Percentiles rank a stretch among this genome's conserved stretches.
These are phyloP conservation scores for Riparia riparia DNA, from an alignment of 2,113 vertebrate genomes.

Conservation along the genomic window DNA sequence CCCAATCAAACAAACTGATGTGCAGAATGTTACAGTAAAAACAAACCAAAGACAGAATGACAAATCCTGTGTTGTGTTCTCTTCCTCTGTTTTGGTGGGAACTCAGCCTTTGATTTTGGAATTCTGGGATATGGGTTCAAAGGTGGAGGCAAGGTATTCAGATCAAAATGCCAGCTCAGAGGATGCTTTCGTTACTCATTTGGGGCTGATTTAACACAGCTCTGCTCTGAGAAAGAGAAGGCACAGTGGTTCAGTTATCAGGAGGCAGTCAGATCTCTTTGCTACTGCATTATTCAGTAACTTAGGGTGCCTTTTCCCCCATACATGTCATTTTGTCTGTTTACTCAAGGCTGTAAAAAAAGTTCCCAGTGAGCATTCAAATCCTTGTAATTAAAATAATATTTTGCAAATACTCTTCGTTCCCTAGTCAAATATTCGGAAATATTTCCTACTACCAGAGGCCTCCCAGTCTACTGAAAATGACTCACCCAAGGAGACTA, in stretches of 20 bases:
- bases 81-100: background rate
- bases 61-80: background rate
- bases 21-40: background rate
- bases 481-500: background rate
- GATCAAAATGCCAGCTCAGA: background rate
- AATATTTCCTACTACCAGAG: background rate
- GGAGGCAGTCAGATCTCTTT: background rate
- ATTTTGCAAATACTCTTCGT: background rate
- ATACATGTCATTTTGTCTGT: background rate
- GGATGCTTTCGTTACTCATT: background rate
- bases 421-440: background rate
- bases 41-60: background rate
- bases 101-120: background rate
- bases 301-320: background rate
- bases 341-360: background rate
- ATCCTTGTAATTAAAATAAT: background rate
- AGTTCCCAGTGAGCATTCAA: background rate
- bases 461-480: background rate
- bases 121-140: background rate
- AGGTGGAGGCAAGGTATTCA: accelerated
- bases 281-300: background rate
- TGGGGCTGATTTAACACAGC: background rate
- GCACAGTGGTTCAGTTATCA: background rate
- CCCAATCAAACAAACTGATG: slow-evolving; percentile 6
- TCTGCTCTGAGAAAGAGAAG: background rate